Conservation (phyloP, 92 coral and sea anemone species). For the Siderastrea siderea region DNA sequence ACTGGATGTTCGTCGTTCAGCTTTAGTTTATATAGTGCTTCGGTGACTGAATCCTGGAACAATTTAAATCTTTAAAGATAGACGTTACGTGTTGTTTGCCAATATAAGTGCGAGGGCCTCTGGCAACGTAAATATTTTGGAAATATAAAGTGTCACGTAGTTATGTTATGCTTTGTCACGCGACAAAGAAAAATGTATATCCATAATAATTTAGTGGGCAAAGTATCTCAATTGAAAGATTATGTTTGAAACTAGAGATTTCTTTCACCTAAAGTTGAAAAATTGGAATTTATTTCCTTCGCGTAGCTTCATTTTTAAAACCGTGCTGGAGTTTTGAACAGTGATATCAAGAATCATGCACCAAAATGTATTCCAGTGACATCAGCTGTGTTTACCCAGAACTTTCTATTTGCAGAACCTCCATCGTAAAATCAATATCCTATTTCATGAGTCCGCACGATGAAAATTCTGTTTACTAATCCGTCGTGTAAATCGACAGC, state of each 20-base stretch:
- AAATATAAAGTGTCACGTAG: conserved; percentile 25
- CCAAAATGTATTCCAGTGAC: neutral
- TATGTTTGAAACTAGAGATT: neutral
- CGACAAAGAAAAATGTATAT: neutral
- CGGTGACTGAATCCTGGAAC: conserved; percentile 1
- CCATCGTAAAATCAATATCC: neutral
- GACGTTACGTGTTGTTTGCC: conserved; percentile 37
- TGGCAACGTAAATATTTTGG: conserved; percentile 40
- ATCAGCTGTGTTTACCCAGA: conserved; percentile 9
- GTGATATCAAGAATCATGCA: no score
- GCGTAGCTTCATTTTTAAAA: neutral
- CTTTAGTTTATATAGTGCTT: conserved; percentile 12
- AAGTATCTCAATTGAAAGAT: neutral
- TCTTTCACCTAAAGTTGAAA: no score
- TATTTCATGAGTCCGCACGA: neutral
- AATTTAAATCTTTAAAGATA: neutral
- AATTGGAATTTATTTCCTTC: neutral
- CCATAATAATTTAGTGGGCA: neutral
- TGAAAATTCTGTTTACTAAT: neutral
- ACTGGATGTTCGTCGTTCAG: conserved; percentile 7
- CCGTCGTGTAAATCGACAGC: no score
- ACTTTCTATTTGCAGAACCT: neutral
- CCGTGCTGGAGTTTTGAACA: neutral
- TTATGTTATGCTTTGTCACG: conserved; percentile 10
- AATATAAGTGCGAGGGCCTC: conserved; percentile 1